These are phyloP conservation scores for Plebejus anna DNA, from an alignment of 2,888 invertebrate species.

Conservation along the genomic window DNA sequence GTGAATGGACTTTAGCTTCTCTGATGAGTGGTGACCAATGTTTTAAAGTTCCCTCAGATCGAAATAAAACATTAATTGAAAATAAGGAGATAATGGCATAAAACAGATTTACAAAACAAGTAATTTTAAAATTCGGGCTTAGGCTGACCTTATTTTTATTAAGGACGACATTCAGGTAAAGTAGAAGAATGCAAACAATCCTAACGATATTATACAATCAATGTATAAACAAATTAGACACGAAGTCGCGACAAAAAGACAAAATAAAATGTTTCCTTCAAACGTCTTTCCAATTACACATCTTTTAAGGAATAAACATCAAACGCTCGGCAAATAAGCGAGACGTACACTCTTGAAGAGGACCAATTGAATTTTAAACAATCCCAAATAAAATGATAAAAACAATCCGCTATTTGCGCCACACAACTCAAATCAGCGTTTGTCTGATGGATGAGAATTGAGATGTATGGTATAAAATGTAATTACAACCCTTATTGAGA, in stretches of 20 bases:
- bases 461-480: not conserved
- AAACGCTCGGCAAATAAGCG: not conserved
- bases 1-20: not conserved
- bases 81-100: not conserved
- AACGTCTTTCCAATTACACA: conserved; percentile 10
- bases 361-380: conserved; percentile 11
- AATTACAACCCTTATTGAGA: not conserved
- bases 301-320: conserved; percentile 10
- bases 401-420: not conserved
- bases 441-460: not conserved
- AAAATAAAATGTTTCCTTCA: conserved; percentile 11
- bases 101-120: not conserved
- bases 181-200: not conserved
- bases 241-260: not conserved
- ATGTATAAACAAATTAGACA: not conserved
- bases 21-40: not conserved
- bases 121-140: not conserved
- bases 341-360: not conserved
- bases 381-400: not conserved
- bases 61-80: not conserved
- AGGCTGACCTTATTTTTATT: too few relatives aligned
- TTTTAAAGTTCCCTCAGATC: not conserved
- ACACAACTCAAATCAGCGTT: not conserved
- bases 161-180: not conserved
- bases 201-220: conserved; percentile 1